These are phyloP conservation scores for Parazoanthus darwini DNA, from an alignment of 92 coral and sea anemone species.

Conservation along the genomic window DNA sequence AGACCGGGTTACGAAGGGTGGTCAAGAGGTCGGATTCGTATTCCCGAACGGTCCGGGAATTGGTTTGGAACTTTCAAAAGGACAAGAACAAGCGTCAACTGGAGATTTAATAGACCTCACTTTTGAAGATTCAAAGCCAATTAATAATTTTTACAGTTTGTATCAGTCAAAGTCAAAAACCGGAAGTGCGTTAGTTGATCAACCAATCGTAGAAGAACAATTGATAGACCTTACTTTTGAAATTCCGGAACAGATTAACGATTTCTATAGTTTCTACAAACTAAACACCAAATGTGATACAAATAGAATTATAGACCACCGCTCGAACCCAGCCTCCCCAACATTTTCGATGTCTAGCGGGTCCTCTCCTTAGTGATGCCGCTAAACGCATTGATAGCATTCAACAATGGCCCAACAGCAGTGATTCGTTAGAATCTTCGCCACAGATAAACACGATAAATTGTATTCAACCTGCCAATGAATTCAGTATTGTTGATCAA, in stretches of 20 bases:
- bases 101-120: conserved; percentile 20
- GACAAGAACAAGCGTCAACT: conserved; percentile 2
- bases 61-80: conserved; percentile 11
- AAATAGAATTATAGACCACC: too few species aligned
- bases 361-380: too few species aligned
- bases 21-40: background rate
- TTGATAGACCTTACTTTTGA: background rate
- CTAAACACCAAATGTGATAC: too few species aligned
- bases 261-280: too few species aligned
- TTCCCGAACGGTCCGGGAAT: conserved; percentile 30
- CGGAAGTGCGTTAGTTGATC: conserved; percentile 11
- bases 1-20: conserved; percentile 5
- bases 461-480: background rate
- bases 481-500: background rate
- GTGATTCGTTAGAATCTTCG: too few species aligned
- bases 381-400: too few species aligned
- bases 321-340: too few species aligned
- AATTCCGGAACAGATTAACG: too few species aligned
- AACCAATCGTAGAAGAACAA: background rate
- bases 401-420: too few species aligned
- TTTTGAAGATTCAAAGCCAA: conserved; percentile 36
- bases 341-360: too few species aligned
- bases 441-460: conserved; percentile 14
- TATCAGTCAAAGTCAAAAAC: conserved; percentile 20
- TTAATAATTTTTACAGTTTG: conserved; percentile 22